Evolutionary conservation across 2,888 invertebrate genomes (phyloP), one percentile per base, ranked within the genome.

Genomic region (Eupithecia dodoneata): DNA sequence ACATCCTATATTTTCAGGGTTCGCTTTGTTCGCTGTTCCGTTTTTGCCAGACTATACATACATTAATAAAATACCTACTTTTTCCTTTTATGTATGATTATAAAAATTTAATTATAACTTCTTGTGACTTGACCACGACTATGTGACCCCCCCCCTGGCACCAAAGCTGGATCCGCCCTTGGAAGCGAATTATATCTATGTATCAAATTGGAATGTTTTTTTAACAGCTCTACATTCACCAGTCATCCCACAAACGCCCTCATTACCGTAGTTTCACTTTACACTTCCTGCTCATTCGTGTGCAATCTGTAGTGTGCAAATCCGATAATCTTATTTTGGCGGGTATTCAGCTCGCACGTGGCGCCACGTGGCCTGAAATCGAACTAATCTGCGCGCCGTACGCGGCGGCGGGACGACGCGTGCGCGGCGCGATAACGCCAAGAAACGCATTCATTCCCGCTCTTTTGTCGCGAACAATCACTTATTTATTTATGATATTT

Each of bases 231-330:
- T 52, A 86, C 84, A 89, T 87, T 88, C 79, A 75, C 86, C n/a
- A n/a, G 67, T 88, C 87, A 88, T 85, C 88, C 92, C 92, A 93
- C 91, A 93, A 92, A 91, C 87, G 89, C 90, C 90, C 92, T 94
- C 92, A 93, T 94, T 94, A 94, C 93, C 91, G 88, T 86, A 90
- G 94, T 94, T 94, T 94, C 94, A 95, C 94, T 95, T 94, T 94
- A 93, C 94, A 94, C 94, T 94, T 95, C 94, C 94, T 93, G 94
- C 88, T 87, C 88, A 94, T 94, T 94, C 92, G 92, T 94, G 94
- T 94, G 93, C 94, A 95, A 94, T 95, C 94, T 94, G 95, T 94
- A 94, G 94, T 94, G 94, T 92, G 93, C 93, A 94, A 94, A 95
- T 95, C 95, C 94, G 94, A 92, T 95, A 95, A 95, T 95, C 94